These are phyloP conservation scores for Pomatostomus ruficeps DNA, from an alignment of 2,113 vertebrate species.

Conservation along the genomic window DNA sequence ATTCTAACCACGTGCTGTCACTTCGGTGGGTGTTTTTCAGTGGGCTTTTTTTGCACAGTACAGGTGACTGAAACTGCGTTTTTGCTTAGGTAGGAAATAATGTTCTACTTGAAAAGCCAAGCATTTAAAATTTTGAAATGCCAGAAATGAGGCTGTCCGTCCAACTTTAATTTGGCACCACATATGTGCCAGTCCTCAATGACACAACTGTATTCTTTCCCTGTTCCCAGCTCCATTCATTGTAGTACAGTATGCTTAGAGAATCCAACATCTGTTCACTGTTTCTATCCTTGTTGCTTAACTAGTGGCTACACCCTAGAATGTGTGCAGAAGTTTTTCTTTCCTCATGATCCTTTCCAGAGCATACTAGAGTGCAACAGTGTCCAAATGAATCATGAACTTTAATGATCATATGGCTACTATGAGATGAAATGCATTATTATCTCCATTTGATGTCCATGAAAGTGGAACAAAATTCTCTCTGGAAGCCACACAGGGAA, in stretches of 20 bases:
- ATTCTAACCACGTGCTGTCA: fast-evolving
- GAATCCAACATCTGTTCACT: neutral
- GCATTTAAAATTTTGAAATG: neutral
- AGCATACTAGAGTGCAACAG: neutral
- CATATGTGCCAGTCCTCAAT: neutral
- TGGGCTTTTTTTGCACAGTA: neutral
- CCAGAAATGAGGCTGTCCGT: neutral
- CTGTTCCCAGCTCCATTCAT: neutral
- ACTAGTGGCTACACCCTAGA: neutral
- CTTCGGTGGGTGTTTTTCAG: neutral
- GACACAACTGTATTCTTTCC: neutral
- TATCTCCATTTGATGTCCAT: neutral
- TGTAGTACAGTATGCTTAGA: neutral
- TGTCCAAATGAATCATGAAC: neutral
- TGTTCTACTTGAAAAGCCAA: neutral
- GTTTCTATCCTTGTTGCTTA: neutral
- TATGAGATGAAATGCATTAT: neutral
- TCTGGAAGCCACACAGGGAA: neutral
- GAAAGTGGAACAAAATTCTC: neutral
- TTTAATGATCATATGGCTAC: neutral
- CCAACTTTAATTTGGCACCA: neutral
- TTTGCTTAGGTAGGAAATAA: neutral
- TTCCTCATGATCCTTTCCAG: neutral
- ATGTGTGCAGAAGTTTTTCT: neutral
- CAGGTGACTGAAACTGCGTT: neutral